Evolutionary conservation across 2,888 invertebrate genomes (phyloP).

Genomic region (Andrena fulva): DNA sequence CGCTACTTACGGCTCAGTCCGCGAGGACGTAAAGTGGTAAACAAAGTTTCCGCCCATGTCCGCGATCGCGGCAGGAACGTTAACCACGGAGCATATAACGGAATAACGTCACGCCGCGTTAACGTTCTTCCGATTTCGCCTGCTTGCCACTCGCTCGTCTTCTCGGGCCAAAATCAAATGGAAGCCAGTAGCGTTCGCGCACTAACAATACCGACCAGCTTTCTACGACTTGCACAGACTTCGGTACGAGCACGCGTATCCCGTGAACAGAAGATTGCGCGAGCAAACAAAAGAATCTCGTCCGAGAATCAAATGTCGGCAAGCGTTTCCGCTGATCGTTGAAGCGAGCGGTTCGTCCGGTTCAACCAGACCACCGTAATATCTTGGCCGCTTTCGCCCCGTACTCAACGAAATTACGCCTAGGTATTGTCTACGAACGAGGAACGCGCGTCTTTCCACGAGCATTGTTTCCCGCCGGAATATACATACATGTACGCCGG

Average conservation of each 20-base stretch:
- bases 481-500: background rate
- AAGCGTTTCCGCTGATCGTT: conserved; percentile 17
- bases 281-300: conserved; percentile 15
- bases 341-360: conserved; percentile 2
- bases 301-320: conserved; percentile 9
- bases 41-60: conserved; percentile 9
- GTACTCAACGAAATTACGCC: conserved; percentile 71
- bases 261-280: conserved; percentile 8
- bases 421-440: conserved; percentile 74
- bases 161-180: too few relatives aligned
- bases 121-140: conserved; percentile 69
- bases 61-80: conserved; percentile 47
- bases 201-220: background rate
- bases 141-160: conserved; percentile 18
- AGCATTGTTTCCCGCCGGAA: conserved; percentile 62
- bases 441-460: conserved; percentile 69
- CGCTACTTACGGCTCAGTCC: background rate
- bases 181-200: too few relatives aligned
- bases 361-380: background rate
- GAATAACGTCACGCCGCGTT: conserved; percentile 73
- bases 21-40: background rate
- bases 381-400: conserved; percentile 53
- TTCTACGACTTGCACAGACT: background rate
- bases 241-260: background rate
- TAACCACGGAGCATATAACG: conserved; percentile 66